phyloP scores from a whole-genome alignment of 2,113 vertebrate genomes.

The Heliornis fulica region DNA sequence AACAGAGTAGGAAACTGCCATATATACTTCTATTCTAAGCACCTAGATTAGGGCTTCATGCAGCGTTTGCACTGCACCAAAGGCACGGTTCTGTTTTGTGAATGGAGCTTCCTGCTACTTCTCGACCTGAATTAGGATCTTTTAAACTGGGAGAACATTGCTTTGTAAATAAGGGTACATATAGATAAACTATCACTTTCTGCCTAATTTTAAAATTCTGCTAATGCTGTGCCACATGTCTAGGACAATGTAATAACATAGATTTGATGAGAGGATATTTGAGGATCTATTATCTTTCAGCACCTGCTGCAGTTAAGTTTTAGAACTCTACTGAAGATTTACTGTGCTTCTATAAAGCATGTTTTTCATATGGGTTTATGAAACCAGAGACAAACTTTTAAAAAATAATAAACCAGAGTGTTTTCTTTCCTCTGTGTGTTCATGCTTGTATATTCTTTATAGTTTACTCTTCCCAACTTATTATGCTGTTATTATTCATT shows the following conservation, averaged over 20 bases:
- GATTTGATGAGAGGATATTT: neutral
- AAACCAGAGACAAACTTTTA: neutral
- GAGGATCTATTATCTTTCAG: neutral
- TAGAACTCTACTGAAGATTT: neutral
- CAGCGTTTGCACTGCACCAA: neutral
- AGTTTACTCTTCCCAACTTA: neutral
- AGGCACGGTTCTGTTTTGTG: neutral
- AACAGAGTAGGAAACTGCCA: neutral
- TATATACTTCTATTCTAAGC: neutral
- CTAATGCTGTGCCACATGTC: neutral
- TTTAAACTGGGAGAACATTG: neutral
- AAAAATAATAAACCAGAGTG: neutral
- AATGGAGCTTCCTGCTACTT: neutral
- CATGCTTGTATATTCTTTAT: neutral
- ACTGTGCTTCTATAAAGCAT: neutral
- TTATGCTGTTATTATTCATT: neutral
- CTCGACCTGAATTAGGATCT: neutral
- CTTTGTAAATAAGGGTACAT: neutral
- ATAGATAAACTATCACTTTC: neutral
- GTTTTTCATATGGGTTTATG: neutral
- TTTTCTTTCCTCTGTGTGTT: neutral
- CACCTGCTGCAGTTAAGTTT: neutral
- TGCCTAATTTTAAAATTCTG: neutral
- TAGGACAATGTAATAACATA: neutral
- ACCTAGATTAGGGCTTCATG: neutral